Evolutionary conservation across 2,113 vertebrate genomes (phyloP), one percentile per base, ranked within the genome.

Genomic region (Gnathonemus echidnorhynchus): DNA sequence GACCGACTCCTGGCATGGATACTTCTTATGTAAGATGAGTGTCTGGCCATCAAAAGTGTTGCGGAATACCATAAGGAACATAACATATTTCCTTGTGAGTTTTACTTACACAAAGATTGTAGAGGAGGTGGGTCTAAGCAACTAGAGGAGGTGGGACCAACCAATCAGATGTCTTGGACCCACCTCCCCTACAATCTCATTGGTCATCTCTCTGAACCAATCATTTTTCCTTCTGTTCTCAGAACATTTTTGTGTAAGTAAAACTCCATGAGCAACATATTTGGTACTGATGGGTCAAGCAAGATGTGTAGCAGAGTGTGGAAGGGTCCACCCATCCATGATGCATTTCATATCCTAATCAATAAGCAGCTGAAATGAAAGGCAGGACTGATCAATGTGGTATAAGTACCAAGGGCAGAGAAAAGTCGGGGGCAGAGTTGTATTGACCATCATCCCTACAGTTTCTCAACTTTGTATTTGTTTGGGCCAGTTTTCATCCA

Each of bases 391-490:
- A 52, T 17, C 58, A 31, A 31, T 49, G 42, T 45, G 5, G 19
- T 17, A 84, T n/a, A 39, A 39, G 6, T 53, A 80, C 62, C 15
- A 21, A 83, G 74, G 27, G 9, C 15, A 24, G 17, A 52, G 66
- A 52, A 77, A 56, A 5, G 3, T 5, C 1, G 11, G 9, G 27
- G 70, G 17, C 49, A 27, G 42, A 80, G 31, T 83, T 89, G 31
- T 77, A 52, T 27, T 50, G 11, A 80, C 27, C 56, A 39, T 53
- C 86, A 87, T 56, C 21, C 6, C 49, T 42, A 17, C 15, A 19
- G 48, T 88, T 74, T 88, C 58, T 88, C 88, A 70, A 62, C 21
- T 66, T n/a, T 74, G 21, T 35, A 66, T 88, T 70, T 48, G 10
- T 58, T 66, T 45, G 19, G 4, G 87, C 21, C 88, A 88, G 21